These are phyloP conservation scores for Eulemur albifrons DNA, from an alignment of 2,797 vertebrate genomes.

Conservation along the genomic window DNA sequence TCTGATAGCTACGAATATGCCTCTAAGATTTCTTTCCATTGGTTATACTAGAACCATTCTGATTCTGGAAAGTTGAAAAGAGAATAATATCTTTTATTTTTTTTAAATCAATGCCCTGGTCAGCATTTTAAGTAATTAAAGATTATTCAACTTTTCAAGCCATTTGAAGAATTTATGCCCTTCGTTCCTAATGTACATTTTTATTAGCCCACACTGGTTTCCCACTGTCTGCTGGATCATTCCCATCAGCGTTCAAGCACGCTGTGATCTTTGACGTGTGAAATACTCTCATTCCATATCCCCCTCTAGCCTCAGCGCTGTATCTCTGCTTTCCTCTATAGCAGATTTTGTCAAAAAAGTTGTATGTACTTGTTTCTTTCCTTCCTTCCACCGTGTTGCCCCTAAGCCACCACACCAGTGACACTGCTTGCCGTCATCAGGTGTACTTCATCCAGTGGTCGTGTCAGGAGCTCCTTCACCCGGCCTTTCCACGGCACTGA, in stretches of 20 bases:
- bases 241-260: fast-evolving
- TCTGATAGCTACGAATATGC: background rate
- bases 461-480: background rate
- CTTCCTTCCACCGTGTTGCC: background rate
- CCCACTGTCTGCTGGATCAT: background rate
- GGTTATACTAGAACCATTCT: background rate
- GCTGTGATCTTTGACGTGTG: background rate
- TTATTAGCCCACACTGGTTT: background rate
- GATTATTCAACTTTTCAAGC: background rate
- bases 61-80: background rate
- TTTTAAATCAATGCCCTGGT: background rate
- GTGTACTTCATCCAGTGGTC: background rate
- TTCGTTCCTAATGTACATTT: background rate
- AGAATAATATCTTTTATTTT: background rate
- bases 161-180: background rate
- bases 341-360: background rate
- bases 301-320: fast-evolving
- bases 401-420: fast-evolving
- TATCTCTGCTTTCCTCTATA: background rate
- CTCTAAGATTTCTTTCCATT: background rate
- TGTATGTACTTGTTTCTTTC: too few species aligned
- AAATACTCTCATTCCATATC: fast-evolving
- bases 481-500: fast-evolving
- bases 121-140: background rate
- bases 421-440: background rate